Conservation (phyloP, 1,140 invertebrate genomes). For the Drosophila grimshawi region DNA sequence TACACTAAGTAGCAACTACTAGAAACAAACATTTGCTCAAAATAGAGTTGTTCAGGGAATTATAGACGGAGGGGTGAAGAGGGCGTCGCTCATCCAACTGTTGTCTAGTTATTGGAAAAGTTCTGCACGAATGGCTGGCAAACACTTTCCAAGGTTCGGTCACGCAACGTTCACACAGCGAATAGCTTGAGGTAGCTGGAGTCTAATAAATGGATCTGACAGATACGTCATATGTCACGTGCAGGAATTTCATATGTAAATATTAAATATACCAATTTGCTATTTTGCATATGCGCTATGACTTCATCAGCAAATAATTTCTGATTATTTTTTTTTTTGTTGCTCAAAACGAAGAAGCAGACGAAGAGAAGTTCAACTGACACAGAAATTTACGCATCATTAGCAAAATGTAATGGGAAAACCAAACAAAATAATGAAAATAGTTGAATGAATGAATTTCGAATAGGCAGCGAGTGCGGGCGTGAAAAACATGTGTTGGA, state of each 20-base stretch:
- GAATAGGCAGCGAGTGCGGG: constrained; percentile 17
- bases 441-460: constrained; percentile 12
- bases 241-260: constrained; percentile 50
- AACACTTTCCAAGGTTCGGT: constrained; percentile 68
- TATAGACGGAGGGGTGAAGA: background rate
- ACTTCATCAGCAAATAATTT: constrained; percentile 65
- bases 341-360: constrained; percentile 12
- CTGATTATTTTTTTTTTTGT: background rate
- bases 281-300: constrained; percentile 41
- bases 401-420: constrained; percentile 52
- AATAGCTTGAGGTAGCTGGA: constrained; percentile 13
- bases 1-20: constrained; percentile 47
- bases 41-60: constrained; percentile 3
- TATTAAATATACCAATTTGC: constrained; percentile 17
- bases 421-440: constrained; percentile 33
- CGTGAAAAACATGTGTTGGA: constrained; percentile 62
- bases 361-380: constrained; percentile 36
- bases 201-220: constrained; percentile 29
- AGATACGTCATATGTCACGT: constrained; percentile 64
- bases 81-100: constrained; percentile 51
- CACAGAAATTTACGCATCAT: constrained; percentile 74
- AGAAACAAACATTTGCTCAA: constrained; percentile 1
- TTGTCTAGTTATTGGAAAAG: constrained; percentile 54
- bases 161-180: constrained; percentile 58
- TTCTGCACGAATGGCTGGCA: constrained; percentile 74